Evolutionary conservation across 2,888 invertebrate genomes (phyloP).

Genomic region (Palloptera scutellata): DNA sequence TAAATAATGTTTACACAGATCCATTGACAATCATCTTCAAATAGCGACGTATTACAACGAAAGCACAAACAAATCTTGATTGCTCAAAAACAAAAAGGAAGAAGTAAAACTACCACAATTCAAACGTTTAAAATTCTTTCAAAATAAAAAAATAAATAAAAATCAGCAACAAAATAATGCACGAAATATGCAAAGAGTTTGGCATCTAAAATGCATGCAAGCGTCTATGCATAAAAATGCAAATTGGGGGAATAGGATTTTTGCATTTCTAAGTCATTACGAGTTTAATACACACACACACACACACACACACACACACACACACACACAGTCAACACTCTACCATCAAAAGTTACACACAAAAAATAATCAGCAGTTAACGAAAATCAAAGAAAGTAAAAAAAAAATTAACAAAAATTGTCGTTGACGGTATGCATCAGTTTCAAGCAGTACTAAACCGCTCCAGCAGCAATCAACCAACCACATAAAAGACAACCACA

Average conservation of each 20-base stretch:
- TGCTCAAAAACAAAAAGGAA: constrained; percentile 12
- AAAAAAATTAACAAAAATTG: no score
- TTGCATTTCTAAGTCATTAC: no score
- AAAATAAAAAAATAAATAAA: background rate
- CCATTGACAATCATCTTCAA: no score
- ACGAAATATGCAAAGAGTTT: background rate
- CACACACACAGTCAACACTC: background rate
- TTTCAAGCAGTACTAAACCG: no score
- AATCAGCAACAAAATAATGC: background rate
- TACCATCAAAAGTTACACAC: no score
- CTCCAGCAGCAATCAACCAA: no score
- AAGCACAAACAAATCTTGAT: constrained; percentile 17
- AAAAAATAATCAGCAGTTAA: no score
- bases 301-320: background rate
- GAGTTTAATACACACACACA: background rate
- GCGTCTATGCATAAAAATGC: no score
- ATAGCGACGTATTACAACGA: background rate
- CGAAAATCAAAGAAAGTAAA: no score
- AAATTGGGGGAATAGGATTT: no score
- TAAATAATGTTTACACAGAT: background rate
- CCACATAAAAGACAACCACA: background rate
- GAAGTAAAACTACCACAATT: background rate
- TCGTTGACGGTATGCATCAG: no score
- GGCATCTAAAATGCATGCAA: no score
- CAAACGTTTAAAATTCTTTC: background rate